Conservation (phyloP, 2,113 vertebrate species). For the Phyllopteryx taeniolatus region DNA sequence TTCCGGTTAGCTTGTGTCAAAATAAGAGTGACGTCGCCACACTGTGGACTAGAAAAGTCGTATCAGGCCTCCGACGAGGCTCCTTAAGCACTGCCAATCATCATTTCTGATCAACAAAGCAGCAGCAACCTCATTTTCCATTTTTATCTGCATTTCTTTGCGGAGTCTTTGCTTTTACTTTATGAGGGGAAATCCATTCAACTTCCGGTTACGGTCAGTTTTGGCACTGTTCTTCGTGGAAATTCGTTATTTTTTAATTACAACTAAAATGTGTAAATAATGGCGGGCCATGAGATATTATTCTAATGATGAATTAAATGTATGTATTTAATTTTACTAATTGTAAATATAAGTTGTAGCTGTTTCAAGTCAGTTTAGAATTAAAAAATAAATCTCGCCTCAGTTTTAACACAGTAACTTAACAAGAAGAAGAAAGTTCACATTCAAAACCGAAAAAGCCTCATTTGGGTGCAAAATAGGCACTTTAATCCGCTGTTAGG, state of each 20-base stretch:
- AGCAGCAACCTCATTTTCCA: not conserved
- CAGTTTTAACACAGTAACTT: not conserved
- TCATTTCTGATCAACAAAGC: not conserved
- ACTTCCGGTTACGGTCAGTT: constrained; percentile 1
- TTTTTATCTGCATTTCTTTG: not conserved
- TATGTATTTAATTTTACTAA: no score
- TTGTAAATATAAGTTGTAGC: not conserved
- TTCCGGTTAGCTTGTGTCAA: constrained; percentile 17
- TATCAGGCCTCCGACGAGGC: not conserved
- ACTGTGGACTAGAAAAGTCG: not conserved
- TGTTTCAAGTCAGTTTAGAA: no score
- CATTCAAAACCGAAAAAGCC: not conserved
- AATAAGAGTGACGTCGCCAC: not conserved
- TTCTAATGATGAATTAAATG: no score
- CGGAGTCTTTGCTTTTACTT: not conserved
- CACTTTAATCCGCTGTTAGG: constrained; percentile 52
- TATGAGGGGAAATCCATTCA: not conserved
- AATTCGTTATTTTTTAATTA: not conserved
- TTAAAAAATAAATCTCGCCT: not conserved
- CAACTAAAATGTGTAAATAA: not conserved
- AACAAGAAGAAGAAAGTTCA: not conserved
- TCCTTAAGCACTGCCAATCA: fast-evolving
- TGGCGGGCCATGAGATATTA: no score
- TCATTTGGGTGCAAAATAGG: not conserved
- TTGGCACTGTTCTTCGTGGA: not conserved